A percentile compares a stretch with the other conserved stretches of the same genome.
These are phyloP conservation scores for Ailuropoda melanoleuca DNA, from an alignment of 2,113 vertebrate species.

Conservation along the genomic window DNA sequence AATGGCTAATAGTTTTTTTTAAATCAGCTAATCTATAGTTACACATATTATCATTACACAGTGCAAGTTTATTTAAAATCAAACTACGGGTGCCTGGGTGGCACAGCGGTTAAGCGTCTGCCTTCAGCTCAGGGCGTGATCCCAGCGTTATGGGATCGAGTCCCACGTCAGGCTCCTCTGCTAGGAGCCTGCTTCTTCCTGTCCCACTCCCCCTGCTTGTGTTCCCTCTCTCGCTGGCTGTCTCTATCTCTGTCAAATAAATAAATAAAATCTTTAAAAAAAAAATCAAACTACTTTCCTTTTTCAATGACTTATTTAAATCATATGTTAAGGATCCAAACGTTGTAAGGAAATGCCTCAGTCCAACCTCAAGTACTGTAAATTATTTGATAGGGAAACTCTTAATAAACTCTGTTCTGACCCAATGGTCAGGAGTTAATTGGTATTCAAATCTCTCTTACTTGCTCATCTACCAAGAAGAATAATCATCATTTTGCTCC, in stretches of 20 bases:
- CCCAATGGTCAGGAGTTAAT: slow-evolving; percentile 77
- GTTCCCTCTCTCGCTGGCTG: too few relatives aligned
- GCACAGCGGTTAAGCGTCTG: too few relatives aligned
- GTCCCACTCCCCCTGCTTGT: too few relatives aligned
- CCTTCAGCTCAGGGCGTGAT: too few relatives aligned
- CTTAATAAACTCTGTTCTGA: slow-evolving; percentile 74
- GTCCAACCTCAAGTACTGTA: slow-evolving; percentile 34
- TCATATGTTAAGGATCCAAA: background rate
- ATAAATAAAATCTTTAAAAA: too few relatives aligned
- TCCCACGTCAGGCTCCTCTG: too few relatives aligned
- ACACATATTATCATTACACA: background rate
- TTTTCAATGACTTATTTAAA: background rate
- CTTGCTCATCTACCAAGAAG: slow-evolving; percentile 75
- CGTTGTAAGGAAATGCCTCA: slow-evolving; percentile 48
- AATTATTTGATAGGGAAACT: slow-evolving; percentile 67
- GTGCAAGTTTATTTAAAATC: background rate
- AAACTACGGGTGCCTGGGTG: too few relatives aligned
- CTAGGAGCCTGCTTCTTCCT: too few relatives aligned
- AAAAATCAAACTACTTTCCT: background rate
- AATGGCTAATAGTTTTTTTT: background rate
- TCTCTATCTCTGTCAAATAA: too few relatives aligned
- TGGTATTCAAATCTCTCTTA: slow-evolving; percentile 69
- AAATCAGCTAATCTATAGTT: background rate
- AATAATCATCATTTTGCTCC: slow-evolving; percentile 73
- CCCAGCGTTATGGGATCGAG: too few relatives aligned